phyloP scores from a whole-genome alignment of 2,797 vertebrate species.

The Typhlichthys subterraneus region DNA sequence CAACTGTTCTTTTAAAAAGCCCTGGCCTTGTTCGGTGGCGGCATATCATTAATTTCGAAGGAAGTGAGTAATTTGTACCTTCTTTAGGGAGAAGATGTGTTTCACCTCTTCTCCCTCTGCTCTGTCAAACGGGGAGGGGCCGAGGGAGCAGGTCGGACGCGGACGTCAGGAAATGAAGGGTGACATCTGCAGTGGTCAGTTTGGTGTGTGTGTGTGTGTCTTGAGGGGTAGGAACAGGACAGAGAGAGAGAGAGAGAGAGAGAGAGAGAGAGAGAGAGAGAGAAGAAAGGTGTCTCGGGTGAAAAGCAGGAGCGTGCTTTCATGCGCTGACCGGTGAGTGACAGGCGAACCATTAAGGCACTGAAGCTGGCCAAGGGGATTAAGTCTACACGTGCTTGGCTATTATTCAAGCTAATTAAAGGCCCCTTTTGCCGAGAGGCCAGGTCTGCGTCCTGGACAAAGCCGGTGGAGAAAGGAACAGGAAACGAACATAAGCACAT shows the following conservation, averaged over 20 bases:
- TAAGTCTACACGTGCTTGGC: slow-evolving; percentile 81
- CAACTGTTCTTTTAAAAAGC: not conserved
- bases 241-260: not conserved
- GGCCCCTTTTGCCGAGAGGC: slow-evolving; percentile 69
- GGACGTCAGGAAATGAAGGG: slow-evolving; percentile 40
- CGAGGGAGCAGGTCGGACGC: slow-evolving; percentile 37
- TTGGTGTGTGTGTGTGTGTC: too few relatives aligned
- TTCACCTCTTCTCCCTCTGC: slow-evolving; percentile 11
- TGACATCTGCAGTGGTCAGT: slow-evolving; percentile 43
- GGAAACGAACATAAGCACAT: slow-evolving; percentile 54
- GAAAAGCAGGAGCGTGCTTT: slow-evolving; percentile 77
- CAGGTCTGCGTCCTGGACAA: slow-evolving; percentile 77
- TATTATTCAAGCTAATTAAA: slow-evolving; percentile 85
- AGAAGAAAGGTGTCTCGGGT: slow-evolving; percentile 68
- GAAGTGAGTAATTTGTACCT: slow-evolving; percentile 60
- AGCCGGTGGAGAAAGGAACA: slow-evolving; percentile 70
- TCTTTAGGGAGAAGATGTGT: slow-evolving; percentile 37
- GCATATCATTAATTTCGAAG: slow-evolving; percentile 47
- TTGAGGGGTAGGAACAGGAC: too few relatives aligned
- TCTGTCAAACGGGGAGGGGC: slow-evolving; percentile 39
- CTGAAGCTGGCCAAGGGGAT: slow-evolving; percentile 74
- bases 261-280: not conserved
- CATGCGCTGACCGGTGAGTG: slow-evolving; percentile 76
- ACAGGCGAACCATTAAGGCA: slow-evolving; percentile 84
- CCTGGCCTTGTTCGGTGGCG: not conserved